Evolutionary conservation across 2,888 invertebrate species (phyloP).

Genomic region (Neoascia interrupta): DNA sequence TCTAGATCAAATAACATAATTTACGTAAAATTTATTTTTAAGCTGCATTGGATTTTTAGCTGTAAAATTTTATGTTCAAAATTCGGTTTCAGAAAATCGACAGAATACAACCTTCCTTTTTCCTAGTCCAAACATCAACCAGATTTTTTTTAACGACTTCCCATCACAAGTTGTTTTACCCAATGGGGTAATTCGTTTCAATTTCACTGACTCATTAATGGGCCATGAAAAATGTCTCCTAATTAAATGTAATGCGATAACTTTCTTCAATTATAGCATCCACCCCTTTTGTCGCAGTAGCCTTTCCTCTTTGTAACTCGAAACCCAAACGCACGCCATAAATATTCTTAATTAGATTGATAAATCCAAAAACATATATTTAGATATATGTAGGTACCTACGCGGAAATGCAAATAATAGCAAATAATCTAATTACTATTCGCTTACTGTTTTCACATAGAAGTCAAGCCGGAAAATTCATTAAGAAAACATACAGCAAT

Average conservation of each 20-base stretch:
- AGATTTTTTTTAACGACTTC: no score
- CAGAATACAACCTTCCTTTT: no score
- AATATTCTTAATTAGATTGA: neutral
- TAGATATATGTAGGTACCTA: neutral
- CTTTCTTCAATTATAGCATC: conserved; percentile 1
- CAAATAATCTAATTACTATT: conserved; percentile 60
- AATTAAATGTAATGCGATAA: conserved; percentile 22
- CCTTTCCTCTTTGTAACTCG: neutral
- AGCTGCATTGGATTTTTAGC: no score
- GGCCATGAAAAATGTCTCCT: conserved; percentile 9
- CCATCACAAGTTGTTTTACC: no score
- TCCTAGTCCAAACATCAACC: no score
- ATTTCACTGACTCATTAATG: conserved; percentile 21
- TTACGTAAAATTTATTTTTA: no score
- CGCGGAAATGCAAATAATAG: conserved; percentile 40
- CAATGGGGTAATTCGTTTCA: no score
- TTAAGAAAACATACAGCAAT: conserved; percentile 33
- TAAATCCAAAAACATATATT: conserved; percentile 10
- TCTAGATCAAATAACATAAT: no score
- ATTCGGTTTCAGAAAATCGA: no score
- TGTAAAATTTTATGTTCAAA: no score
- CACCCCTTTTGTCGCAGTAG: neutral
- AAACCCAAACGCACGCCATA: neutral
- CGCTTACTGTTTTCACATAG: conserved; percentile 51
- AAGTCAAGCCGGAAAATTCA: conserved; percentile 42